A percentile compares a stretch with the other conserved stretches of the same genome.
These are phyloP conservation scores for Rhinopomastus cyanomelas DNA, from an alignment of 2,113 vertebrate genomes.

Conservation along the genomic window DNA sequence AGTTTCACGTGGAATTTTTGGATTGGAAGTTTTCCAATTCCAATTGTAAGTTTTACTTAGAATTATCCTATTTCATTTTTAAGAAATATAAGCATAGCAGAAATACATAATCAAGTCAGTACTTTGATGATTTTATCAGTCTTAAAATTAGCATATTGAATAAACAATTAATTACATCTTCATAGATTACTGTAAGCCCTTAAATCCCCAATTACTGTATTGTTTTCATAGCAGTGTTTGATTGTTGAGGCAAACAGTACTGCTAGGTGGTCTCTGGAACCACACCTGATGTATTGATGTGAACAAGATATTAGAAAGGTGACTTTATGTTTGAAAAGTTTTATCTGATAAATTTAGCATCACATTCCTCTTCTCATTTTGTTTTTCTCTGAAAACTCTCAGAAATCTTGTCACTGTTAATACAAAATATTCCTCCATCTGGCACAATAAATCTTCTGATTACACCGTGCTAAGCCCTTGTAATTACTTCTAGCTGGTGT, in stretches of 20 bases:
- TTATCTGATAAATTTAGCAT: background rate
- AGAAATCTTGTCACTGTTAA: background rate
- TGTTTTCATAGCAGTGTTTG: background rate
- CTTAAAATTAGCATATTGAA: background rate
- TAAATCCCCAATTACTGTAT: background rate
- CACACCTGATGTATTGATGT: background rate
- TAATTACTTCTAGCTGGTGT: background rate
- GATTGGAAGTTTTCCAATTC: no score
- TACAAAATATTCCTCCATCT: conserved; percentile 9
- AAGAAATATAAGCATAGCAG: background rate
- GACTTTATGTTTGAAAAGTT: background rate
- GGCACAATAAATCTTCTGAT: conserved; percentile 10
- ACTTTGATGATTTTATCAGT: background rate
- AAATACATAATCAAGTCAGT: background rate
- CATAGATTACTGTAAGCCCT: background rate
- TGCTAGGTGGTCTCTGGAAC: background rate
- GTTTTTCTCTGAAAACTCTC: background rate
- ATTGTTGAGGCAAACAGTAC: background rate
- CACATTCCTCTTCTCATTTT: background rate
- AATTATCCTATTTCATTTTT: background rate
- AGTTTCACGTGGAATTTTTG: background rate
- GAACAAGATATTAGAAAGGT: background rate
- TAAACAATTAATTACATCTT: background rate
- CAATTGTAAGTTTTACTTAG: no score
- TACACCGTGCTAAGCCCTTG: background rate